Conservation (phyloP, 2,888 invertebrate genomes). For the Philonicus albiceps region DNA sequence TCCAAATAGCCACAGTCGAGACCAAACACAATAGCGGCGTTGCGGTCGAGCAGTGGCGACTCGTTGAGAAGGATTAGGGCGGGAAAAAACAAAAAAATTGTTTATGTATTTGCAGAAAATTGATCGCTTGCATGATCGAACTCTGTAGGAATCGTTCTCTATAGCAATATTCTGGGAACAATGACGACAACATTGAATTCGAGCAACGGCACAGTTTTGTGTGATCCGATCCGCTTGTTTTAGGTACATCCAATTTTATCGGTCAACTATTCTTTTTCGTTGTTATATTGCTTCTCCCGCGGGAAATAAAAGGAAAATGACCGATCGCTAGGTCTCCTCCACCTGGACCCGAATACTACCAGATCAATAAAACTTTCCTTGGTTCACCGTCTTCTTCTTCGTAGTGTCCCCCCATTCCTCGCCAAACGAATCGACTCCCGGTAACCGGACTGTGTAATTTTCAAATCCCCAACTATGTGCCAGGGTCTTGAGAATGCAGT, state of each 20-base stretch:
- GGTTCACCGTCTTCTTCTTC: background rate
- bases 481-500: background rate
- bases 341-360: background rate
- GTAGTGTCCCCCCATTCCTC: background rate
- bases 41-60: no score
- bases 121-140: constrained; percentile 12
- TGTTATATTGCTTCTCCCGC: background rate
- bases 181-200: constrained; percentile 12
- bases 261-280: background rate
- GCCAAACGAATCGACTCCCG: background rate
- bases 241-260: constrained; percentile 4
- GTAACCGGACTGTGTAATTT: constrained; percentile 11
- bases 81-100: background rate
- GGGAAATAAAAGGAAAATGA: background rate
- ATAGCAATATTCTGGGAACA: background rate
- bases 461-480: background rate
- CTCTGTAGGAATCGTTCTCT: background rate
- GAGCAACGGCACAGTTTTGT: background rate
- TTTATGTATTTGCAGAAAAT: background rate
- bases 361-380: background rate
- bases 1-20: background rate
- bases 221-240: background rate
- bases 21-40: background rate
- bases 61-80: background rate
- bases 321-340: background rate